Evolutionary conservation across 2,113 vertebrate genomes (phyloP).

Genomic region (Ramphastos sulfuratus): DNA sequence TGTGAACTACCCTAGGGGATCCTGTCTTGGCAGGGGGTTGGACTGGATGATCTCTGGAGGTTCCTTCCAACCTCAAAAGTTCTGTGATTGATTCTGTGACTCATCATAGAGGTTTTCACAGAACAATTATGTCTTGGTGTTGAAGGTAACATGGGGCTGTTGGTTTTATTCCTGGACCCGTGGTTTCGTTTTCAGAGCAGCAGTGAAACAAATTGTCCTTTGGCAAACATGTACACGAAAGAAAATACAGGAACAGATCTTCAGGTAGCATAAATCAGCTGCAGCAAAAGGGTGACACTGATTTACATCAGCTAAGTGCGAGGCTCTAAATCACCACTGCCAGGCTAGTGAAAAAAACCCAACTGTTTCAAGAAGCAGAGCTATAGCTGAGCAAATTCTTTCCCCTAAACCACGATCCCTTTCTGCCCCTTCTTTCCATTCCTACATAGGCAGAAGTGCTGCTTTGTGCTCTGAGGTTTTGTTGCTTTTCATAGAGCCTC

Average conservation of each 20-base stretch:
- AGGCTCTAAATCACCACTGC: constrained; percentile 46
- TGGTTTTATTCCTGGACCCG: not conserved
- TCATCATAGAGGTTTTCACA: not conserved
- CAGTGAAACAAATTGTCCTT: not conserved
- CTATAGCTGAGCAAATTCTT: constrained; percentile 39
- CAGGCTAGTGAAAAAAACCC: not conserved
- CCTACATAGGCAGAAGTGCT: not conserved
- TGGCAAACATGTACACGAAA: constrained; percentile 8
- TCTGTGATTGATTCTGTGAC: not conserved
- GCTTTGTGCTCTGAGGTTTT: constrained; percentile 46
- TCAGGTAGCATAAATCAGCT: constrained; percentile 56
- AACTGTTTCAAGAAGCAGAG: constrained; percentile 31
- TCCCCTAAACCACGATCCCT: not conserved
- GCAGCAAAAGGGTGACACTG: not conserved
- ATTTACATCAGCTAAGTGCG: constrained; percentile 59
- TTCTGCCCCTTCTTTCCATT: not conserved
- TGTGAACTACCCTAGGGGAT: too few relatives aligned
- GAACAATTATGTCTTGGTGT: not conserved
- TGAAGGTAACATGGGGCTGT: not conserved
- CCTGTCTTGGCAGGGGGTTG: too few relatives aligned
- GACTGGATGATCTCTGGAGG: too few relatives aligned
- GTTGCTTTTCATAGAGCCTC: constrained; percentile 3
- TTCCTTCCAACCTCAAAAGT: too few relatives aligned
- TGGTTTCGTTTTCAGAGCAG: not conserved
- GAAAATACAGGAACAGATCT: constrained; percentile 25